Evolutionary conservation across 2,888 invertebrate genomes (phyloP), one percentile per base, ranked within the genome.

Genomic region (Tryphoninae sp.): DNA sequence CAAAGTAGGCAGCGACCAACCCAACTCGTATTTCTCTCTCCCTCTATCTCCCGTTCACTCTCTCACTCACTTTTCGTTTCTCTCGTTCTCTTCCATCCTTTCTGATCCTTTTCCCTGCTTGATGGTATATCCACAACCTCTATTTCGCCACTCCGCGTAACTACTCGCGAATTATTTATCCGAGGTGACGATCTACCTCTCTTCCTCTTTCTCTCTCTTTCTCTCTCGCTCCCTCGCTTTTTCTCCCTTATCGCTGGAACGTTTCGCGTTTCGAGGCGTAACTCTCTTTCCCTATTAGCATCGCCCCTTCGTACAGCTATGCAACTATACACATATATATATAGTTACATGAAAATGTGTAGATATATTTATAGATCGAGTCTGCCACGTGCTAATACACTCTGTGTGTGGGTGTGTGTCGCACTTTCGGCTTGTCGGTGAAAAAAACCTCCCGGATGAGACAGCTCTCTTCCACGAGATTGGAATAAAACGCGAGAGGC

Each of bases 151-250:
- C 82, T 83, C 62, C 59, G 74, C 77, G 71, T 68, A 79, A 82
- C 82, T 83, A 82, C 77, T 83, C 83, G 84, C 89, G 87, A 91
- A 91, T 91, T 90, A 90, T 91, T 91, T 90, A 90, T 90, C 87
- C 88, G 87, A 85, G 83, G 82, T 86, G 85, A 83, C 78, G 83
- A 26, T 26, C 61, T 64, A 61, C 42, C 59, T 9, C 16, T 33
- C 1, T n/a, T 40, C 8, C 11, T 61, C 33, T 19, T 13, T 68
- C 51, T 16, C 22, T 22, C n/a, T 68, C 13, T 42, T 42, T 8
- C n/a, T 19, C 22, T 42, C 53, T 40, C 19, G 1, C 53, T 19
- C 53, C 33, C 26, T 8, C 26, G 11, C 40, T 40, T 69, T 42
- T 7, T 19, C 40, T 16, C 13, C n/a, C 22, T 33, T 22, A 11